phyloP scores from a whole-genome alignment of 2,888 invertebrate species.

The Oscheius sp. region DNA sequence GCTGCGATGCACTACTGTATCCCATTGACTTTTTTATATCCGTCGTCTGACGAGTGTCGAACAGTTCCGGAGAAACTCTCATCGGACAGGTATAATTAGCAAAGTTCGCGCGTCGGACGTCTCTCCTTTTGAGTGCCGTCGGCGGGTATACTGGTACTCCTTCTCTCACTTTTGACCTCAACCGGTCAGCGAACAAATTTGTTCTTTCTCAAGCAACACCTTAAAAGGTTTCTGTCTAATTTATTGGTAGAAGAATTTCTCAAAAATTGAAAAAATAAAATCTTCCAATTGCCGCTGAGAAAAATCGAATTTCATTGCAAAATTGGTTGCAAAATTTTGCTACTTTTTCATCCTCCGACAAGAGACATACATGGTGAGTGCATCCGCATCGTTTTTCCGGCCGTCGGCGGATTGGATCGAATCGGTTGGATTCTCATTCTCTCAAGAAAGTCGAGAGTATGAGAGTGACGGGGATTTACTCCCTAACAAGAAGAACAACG shows the following conservation, averaged over 20 bases:
- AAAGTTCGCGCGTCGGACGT: slow-evolving; percentile 15
- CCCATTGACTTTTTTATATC: too few species aligned
- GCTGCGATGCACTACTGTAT: not conserved
- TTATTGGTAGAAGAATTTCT: too few species aligned
- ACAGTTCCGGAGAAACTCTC: not conserved
- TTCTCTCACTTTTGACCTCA: not conserved
- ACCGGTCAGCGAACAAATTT: not conserved
- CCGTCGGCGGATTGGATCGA: slow-evolving; percentile 19
- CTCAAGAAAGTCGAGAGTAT: not conserved
- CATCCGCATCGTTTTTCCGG: slow-evolving; percentile 8
- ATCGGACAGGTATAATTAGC: slow-evolving; percentile 23
- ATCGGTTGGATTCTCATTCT: not conserved
- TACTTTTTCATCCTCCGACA: too few species aligned
- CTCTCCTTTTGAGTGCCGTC: too few species aligned
- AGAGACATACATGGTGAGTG: too few species aligned
- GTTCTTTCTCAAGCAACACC: too few species aligned
- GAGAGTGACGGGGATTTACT: too few species aligned
- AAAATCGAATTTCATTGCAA: too few species aligned
- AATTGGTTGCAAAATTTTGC: too few species aligned
- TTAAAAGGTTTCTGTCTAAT: not conserved
- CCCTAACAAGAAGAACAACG: slow-evolving; percentile 1
- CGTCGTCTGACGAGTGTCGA: too few species aligned
- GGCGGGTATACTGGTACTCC: not conserved
- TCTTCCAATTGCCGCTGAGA: too few species aligned
- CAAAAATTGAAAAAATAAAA: too few species aligned